These are phyloP conservation scores for Pocillopora verrucosa DNA, from an alignment of 64 coral and sea anemone species.

Conservation along the genomic window DNA sequence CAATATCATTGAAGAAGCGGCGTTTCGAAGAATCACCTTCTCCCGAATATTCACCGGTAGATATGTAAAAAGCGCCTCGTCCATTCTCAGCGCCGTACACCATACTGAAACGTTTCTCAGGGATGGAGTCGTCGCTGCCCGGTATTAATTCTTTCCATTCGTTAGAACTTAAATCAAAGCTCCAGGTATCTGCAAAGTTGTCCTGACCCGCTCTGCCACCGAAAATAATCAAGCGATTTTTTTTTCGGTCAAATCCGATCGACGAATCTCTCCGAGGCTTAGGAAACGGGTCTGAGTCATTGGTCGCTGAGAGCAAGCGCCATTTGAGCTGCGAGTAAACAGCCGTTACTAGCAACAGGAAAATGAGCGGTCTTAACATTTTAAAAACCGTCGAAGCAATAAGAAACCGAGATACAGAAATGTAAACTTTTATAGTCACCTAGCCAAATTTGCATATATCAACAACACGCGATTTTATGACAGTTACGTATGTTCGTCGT, in stretches of 20 bases:
- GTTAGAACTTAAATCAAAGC: slow-evolving; percentile 41
- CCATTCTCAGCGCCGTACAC: slow-evolving; percentile 51
- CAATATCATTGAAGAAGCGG: slow-evolving; percentile 64
- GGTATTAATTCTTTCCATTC: slow-evolving; percentile 51
- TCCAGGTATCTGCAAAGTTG: slow-evolving; percentile 71
- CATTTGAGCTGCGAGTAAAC: slow-evolving; percentile 32
- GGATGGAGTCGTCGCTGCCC: background rate
- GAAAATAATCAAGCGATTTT: slow-evolving; percentile 60
- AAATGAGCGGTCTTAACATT: slow-evolving; percentile 15
- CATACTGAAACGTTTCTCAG: slow-evolving; percentile 83
- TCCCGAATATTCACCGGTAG: slow-evolving; percentile 62
- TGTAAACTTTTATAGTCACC: background rate
- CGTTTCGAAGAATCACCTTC: background rate
- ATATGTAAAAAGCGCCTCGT: slow-evolving; percentile 46
- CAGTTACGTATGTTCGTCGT: too few relatives aligned
- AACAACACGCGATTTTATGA: background rate
- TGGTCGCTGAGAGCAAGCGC: slow-evolving; percentile 16
- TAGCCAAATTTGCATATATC: background rate
- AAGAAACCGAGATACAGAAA: background rate
- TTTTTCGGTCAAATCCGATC: slow-evolving; percentile 35
- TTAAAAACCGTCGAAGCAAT: background rate
- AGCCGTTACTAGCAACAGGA: background rate
- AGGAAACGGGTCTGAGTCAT: slow-evolving; percentile 8
- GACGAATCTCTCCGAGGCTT: slow-evolving; percentile 46
- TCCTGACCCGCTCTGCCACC: slow-evolving; percentile 19